Evolutionary conservation across 2,888 invertebrate species (phyloP).

Genomic region (Sinhomidia bicolor): DNA sequence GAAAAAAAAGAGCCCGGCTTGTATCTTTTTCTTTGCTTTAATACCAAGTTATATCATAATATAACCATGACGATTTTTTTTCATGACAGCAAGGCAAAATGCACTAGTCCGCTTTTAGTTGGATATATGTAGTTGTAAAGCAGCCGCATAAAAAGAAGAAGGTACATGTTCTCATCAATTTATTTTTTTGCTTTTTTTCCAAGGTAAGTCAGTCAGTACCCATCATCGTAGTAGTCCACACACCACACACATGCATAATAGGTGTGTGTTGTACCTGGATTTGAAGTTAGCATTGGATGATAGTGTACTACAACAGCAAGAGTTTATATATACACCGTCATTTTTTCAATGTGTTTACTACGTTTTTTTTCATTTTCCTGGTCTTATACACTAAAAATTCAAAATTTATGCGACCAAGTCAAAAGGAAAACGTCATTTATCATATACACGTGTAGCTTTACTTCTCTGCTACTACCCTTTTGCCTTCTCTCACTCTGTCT

Average conservation of each 20-base stretch:
- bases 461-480: conserved; percentile 43
- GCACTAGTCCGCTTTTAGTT: neutral
- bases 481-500: conserved; percentile 5
- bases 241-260: too few species aligned
- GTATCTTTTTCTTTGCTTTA: neutral
- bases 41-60: neutral
- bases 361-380: conserved; percentile 23
- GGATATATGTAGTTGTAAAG: too few species aligned
- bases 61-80: neutral
- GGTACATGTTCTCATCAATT: neutral
- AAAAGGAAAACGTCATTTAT: conserved; percentile 66
- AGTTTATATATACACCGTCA: neutral
- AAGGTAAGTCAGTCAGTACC: neutral
- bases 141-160: too few species aligned
- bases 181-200: neutral
- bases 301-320: too few species aligned
- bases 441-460: conserved; percentile 40
- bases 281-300: too few species aligned
- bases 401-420: conserved; percentile 69
- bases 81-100: too few species aligned
- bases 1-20: conserved; percentile 10
- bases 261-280: too few species aligned
- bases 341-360: neutral
- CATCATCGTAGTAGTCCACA: too few species aligned
- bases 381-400: conserved; percentile 49